Conservation (phyloP, 2,113 vertebrate genomes). For the Calyptomena viridis region DNA sequence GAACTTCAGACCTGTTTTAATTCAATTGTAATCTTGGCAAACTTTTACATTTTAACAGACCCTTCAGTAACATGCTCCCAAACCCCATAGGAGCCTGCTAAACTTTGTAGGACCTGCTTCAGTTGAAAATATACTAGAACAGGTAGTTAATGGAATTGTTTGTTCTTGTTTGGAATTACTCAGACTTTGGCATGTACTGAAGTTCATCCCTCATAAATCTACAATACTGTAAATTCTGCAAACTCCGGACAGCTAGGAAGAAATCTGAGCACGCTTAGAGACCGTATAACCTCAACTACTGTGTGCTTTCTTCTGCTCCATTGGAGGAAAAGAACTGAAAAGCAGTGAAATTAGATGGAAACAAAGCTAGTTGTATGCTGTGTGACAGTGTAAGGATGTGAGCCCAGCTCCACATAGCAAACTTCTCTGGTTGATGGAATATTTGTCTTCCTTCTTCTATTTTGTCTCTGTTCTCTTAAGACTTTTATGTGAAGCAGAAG, state of each 20-base stretch:
- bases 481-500: background rate
- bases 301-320: background rate
- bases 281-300: fast-evolving
- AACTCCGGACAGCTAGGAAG: background rate
- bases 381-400: background rate
- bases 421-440: background rate
- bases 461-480: background rate
- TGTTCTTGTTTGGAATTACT: background rate
- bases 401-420: background rate
- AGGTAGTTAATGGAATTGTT: background rate
- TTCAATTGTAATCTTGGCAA: constrained; percentile 20
- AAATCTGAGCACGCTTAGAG: background rate
- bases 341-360: background rate
- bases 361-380: background rate
- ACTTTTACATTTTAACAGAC: background rate
- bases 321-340: background rate
- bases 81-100: background rate
- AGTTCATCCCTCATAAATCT: background rate
- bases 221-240: background rate
- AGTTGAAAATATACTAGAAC: background rate
- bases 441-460: background rate
- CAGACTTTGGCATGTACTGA: background rate
- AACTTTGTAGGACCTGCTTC: background rate
- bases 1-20: background rate
- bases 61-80: background rate